Conservation (phyloP, 1,140 invertebrate genomes). For the Vanessa tameamea region DNA sequence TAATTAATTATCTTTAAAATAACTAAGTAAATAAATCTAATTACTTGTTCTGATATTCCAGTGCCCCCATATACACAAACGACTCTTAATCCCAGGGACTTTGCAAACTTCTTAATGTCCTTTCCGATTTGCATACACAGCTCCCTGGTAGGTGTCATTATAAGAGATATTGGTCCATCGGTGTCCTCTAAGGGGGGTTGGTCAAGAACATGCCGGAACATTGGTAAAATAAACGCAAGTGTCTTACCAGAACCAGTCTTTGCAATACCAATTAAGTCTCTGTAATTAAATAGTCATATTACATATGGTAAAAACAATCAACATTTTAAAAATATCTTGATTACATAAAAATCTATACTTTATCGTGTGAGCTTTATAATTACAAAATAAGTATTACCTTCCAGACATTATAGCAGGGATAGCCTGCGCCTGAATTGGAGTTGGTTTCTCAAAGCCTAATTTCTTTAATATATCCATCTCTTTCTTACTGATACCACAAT, state of each 20-base stretch:
- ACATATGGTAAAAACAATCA: background rate
- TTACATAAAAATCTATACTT: too few relatives aligned
- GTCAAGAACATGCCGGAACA: slow-evolving; percentile 98
- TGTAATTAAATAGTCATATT: slow-evolving; percentile 45
- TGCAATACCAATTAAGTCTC: slow-evolving; percentile 99
- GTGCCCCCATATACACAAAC: slow-evolving; percentile 99
- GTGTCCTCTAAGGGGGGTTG: slow-evolving; percentile 96
- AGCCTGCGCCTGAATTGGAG: slow-evolving; percentile 98
- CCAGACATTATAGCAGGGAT: slow-evolving; percentile 99
- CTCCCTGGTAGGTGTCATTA: slow-evolving; percentile 99
- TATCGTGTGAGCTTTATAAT: too few relatives aligned
- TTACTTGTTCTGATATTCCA: slow-evolving; percentile 94
- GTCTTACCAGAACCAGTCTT: slow-evolving; percentile 99
- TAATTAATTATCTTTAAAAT: background rate
- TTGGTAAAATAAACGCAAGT: slow-evolving; percentile 97
- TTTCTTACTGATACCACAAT: slow-evolving; percentile 98
- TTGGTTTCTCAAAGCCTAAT: slow-evolving; percentile 97
- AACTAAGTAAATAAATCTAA: slow-evolving; percentile 21
- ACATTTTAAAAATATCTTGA: too few relatives aligned
- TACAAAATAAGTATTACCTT: slow-evolving; percentile 58
- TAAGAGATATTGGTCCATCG: slow-evolving; percentile 97
- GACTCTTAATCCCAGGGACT: slow-evolving; percentile 90
- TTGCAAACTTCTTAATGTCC: slow-evolving; percentile 98
- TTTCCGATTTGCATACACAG: slow-evolving; percentile 99
- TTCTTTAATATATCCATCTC: slow-evolving; percentile 97